phyloP scores from a whole-genome alignment of 2,888 invertebrate genomes.

The Biston stratarius region DNA sequence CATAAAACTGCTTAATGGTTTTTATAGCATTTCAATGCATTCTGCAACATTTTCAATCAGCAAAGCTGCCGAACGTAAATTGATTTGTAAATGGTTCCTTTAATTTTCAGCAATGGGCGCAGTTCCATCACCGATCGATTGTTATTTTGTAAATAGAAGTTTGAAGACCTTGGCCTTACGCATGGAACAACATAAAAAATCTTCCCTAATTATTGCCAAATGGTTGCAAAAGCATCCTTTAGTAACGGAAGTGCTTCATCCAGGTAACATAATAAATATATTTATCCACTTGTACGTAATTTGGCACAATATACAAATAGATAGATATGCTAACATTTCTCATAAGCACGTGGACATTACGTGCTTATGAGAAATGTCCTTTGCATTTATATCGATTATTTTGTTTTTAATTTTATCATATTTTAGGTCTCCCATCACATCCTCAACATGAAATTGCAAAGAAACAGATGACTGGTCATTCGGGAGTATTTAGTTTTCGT shows the following conservation, averaged over 20 bases:
- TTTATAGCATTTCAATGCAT: too few species aligned
- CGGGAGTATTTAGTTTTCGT: conserved; percentile 97
- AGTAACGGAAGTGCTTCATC: conserved; percentile 93
- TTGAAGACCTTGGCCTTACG: conserved; percentile 96
- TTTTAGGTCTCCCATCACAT: conserved; percentile 92
- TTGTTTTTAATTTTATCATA: neutral
- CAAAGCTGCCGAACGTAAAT: neutral
- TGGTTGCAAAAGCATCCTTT: conserved; percentile 93
- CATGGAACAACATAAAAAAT: conserved; percentile 95
- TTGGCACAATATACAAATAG: too few species aligned
- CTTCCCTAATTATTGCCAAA: conserved; percentile 91
- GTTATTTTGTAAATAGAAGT: conserved; percentile 96
- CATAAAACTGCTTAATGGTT: neutral
- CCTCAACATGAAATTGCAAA: conserved; percentile 93
- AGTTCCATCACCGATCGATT: conserved; percentile 98
- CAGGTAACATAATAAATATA: conserved; percentile 80
- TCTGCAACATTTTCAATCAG: neutral
- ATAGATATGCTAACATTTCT: too few species aligned
- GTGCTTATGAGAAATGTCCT: neutral
- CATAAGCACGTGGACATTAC: too few species aligned
- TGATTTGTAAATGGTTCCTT: conserved; percentile 19
- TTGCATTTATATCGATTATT: neutral
- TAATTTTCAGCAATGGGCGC: conserved; percentile 92
- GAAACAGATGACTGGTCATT: conserved; percentile 94
- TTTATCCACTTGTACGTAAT: too few species aligned